Percentiles rank a stretch among this genome's conserved stretches.
Conservation (phyloP, 2,888 invertebrate genomes). For the Hemicrepidius hirtus region DNA sequence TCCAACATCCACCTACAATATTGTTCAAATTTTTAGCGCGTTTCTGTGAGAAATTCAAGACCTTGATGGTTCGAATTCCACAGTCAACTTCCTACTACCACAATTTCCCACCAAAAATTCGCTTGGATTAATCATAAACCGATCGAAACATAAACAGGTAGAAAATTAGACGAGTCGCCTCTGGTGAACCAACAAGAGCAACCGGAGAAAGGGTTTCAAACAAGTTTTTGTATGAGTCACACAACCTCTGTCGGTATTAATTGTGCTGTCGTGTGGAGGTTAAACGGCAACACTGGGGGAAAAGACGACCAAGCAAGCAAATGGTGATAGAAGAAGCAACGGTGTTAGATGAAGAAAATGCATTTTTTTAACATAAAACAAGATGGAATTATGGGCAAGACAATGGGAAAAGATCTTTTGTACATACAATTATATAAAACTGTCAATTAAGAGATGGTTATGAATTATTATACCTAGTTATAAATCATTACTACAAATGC, state of each 20-base stretch:
- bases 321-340: not conserved
- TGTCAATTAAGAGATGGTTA: not conserved
- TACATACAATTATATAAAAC: not conserved
- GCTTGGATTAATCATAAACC: not conserved
- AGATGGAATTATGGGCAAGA: not conserved
- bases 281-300: constrained; percentile 56
- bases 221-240: constrained; percentile 68
- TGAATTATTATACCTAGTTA: not conserved
- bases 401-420: not conserved
- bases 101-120: constrained; percentile 1
- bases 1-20: no score
- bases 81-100: not conserved
- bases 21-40: not conserved
- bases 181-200: constrained; percentile 57
- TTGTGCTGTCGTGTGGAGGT: constrained; percentile 59
- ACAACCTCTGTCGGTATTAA: constrained; percentile 59
- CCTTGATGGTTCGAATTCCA: constrained; percentile 14
- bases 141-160: not conserved
- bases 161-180: constrained; percentile 31
- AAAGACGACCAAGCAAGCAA: not conserved
- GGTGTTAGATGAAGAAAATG: not conserved
- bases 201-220: constrained; percentile 65
- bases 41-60: constrained; percentile 14
- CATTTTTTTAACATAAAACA: not conserved
- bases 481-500: not conserved